These are phyloP conservation scores for Cotesia vestalis DNA, from an alignment of 1,140 invertebrate genomes.

Conservation along the genomic window DNA sequence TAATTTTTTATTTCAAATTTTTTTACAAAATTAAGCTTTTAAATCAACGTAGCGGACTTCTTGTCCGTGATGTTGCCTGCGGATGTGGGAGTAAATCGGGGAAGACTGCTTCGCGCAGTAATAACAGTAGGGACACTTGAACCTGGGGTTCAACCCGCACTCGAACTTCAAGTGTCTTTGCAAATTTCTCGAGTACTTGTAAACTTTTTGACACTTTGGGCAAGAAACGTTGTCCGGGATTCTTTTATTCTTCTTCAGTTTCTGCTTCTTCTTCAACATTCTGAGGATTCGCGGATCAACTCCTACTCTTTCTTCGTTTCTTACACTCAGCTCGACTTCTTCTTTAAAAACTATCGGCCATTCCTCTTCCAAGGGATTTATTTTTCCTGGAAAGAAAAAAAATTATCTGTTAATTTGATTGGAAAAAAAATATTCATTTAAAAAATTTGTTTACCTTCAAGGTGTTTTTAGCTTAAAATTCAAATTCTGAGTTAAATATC, in stretches of 20 bases:
- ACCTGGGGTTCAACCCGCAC: slow-evolving; percentile 65
- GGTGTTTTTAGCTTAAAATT: no score
- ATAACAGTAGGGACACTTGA: slow-evolving; percentile 62
- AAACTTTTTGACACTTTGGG: slow-evolving; percentile 21
- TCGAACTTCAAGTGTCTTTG: slow-evolving; percentile 60
- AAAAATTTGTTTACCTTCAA: no score
- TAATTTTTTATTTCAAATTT: background rate
- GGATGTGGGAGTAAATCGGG: slow-evolving; percentile 40
- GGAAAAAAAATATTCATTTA: no score
- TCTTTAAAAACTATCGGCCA: no score
- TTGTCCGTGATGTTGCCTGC: slow-evolving; percentile 34
- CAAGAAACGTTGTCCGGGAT: slow-evolving; percentile 1
- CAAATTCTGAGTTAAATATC: no score
- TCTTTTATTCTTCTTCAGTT: no score
- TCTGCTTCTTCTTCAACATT: background rate
- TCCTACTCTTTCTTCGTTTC: no score
- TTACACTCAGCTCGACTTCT: no score
- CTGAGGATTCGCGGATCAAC: no score
- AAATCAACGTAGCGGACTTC: slow-evolving; percentile 2
- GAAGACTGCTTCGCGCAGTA: slow-evolving; percentile 42
- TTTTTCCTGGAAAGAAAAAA: no score
- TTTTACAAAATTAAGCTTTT: background rate
- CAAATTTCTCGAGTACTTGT: slow-evolving; percentile 47
- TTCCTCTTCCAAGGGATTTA: no score
- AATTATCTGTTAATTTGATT: no score